Evolutionary conservation across 2,888 invertebrate species (phyloP).

Genomic region (Monochamus alternatus): DNA sequence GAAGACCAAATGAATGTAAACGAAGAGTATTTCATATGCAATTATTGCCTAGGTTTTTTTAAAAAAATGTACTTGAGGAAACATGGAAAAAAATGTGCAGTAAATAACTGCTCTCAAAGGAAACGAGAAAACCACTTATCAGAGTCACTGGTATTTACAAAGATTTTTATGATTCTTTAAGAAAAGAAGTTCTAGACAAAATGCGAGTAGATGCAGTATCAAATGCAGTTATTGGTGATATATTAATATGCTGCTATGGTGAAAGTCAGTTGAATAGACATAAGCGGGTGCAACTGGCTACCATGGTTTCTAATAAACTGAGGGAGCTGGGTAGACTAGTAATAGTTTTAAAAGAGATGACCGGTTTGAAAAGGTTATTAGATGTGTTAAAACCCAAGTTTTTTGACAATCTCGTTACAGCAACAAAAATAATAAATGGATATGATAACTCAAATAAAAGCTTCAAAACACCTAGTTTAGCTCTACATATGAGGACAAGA

Average conservation of each 20-base stretch:
- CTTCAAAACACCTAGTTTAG: neutral
- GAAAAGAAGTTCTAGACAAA: slow-evolving; percentile 43
- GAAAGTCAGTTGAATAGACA: slow-evolving; percentile 40
- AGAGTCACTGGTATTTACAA: slow-evolving; percentile 14
- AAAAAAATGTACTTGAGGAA: too few species aligned
- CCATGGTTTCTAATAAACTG: slow-evolving; percentile 51
- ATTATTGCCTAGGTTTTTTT: too few species aligned
- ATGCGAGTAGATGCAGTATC: slow-evolving; percentile 45
- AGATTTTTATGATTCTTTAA: slow-evolving; percentile 30
- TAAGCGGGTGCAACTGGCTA: slow-evolving; percentile 50
- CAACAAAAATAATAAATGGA: neutral
- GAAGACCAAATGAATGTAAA: slow-evolving; percentile 7
- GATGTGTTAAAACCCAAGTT: slow-evolving; percentile 28
- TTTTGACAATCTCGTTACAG: neutral
- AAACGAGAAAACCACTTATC: slow-evolving; percentile 24
- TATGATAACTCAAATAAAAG: neutral
- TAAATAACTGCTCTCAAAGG: too few species aligned
- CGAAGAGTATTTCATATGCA: too few species aligned
- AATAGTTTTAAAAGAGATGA: slow-evolving; percentile 24
- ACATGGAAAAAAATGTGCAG: too few species aligned
- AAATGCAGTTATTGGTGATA: slow-evolving; percentile 41
- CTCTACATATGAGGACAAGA: neutral
- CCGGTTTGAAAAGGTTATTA: slow-evolving; percentile 38
- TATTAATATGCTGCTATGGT: slow-evolving; percentile 46
- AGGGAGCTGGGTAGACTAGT: slow-evolving; percentile 48